phyloP scores from a whole-genome alignment of 2,797 vertebrate genomes.

The Avahi laniger region DNA sequence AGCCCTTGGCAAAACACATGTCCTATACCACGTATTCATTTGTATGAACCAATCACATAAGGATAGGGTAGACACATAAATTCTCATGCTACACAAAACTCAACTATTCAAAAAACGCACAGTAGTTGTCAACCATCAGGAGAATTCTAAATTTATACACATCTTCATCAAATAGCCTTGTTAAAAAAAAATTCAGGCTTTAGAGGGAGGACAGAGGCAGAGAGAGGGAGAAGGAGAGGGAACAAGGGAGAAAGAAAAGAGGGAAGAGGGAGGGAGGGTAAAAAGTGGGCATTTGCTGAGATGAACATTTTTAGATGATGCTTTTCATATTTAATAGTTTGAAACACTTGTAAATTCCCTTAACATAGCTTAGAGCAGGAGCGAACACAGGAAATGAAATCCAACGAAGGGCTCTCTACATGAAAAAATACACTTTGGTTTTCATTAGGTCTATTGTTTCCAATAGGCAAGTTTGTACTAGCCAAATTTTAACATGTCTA shows the following conservation, averaged over 20 bases:
- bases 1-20: background rate
- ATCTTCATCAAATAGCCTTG: background rate
- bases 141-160: background rate
- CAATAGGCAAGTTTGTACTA: background rate
- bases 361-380: background rate
- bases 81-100: background rate
- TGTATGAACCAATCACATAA: background rate
- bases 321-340: background rate
- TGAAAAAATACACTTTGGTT: background rate
- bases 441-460: background rate
- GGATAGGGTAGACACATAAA: background rate
- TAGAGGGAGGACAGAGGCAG: background rate
- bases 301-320: background rate
- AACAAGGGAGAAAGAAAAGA: too few relatives aligned
- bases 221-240: background rate
- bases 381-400: background rate
- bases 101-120: background rate
- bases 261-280: too few relatives aligned
- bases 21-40: background rate
- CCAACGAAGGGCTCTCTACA: background rate
- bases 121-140: background rate
- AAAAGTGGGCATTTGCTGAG: background rate
- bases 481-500: background rate
- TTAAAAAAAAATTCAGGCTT: background rate
- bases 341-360: background rate